Base-by-base conservation (phyloP, 2,113 vertebrate genomes). In the Otis tarda region DNA sequence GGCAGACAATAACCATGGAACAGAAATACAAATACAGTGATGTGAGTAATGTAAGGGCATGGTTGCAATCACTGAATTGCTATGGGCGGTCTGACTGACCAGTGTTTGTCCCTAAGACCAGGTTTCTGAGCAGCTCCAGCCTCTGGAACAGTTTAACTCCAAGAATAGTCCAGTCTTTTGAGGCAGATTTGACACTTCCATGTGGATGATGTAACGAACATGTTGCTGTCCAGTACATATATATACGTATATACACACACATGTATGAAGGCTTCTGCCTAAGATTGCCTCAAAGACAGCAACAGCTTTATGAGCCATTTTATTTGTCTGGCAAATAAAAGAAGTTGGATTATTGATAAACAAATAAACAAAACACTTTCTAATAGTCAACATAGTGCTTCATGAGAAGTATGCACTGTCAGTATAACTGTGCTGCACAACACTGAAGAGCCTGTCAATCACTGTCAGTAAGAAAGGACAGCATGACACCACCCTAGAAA, bases 401-500 rank as follows among this genome's bases (percentile, higher is more conserved):
- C 77, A 45, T 24, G 53, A 91, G 87, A 75, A 86, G 53, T 22
- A 75, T 25, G 35, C 39, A 31, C 55, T 71, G 53, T 49, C 57
- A 60, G 39, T 57, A 12, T 39, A 68, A 75, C 83, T 80, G 56
- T 56, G 52, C 60, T 71, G 80, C 56, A 83, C 50, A 89, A 45
- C 53, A 71, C 88, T 28, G 30, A 81, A 73, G 68, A 80, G 76
- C 53, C 64, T 92, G 69, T 53, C 87, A 87, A 78, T 79, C 70
- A 75, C 37, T 87, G n/a, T 22, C 35, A 53, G 31, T 39, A 87
- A 83, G 55, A 70, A 85, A 73, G 49, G 67, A 91, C 87, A 96
- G 74, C 47, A 61, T 73, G 83, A 95, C 45, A 91, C 78, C 69
- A 37, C 49, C 71, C 89, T 18, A 81, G 27, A 94, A 96, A 97